These are phyloP conservation scores for Bungarus multicinctus DNA, from an alignment of 2,113 vertebrate genomes.

Conservation along the genomic window DNA sequence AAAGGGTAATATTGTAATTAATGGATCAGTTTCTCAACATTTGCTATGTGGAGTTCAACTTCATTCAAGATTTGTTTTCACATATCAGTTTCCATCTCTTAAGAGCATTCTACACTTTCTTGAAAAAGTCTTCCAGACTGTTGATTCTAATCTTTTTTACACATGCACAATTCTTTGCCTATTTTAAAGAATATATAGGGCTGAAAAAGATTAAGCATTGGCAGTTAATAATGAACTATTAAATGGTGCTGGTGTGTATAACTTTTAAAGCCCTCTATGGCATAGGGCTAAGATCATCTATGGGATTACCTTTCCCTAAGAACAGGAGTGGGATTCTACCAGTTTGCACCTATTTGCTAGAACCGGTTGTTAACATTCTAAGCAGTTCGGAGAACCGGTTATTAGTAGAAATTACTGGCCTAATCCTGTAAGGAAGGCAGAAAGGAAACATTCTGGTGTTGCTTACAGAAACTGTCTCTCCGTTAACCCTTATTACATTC, in stretches of 20 bases:
- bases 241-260: constrained; percentile 23
- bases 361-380: too few relatives aligned
- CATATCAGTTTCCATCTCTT: constrained; percentile 36
- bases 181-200: constrained; percentile 45
- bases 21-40: constrained; percentile 63
- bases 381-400: too few relatives aligned
- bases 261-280: not conserved
- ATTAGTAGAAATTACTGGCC: too few relatives aligned
- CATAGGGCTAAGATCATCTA: not conserved
- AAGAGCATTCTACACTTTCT: constrained; percentile 58
- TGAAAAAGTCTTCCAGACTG: constrained; percentile 55
- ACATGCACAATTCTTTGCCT: constrained; percentile 41
- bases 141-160: constrained; percentile 39
- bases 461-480: too few relatives aligned
- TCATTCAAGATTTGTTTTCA: constrained; percentile 59
- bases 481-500: too few relatives aligned
- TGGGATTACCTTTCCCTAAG: not conserved
- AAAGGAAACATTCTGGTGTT: too few relatives aligned
- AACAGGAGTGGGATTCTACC: too few relatives aligned
- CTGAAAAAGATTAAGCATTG: constrained; percentile 53
- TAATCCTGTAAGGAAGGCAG: too few relatives aligned
- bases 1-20: constrained; percentile 70
- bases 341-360: too few relatives aligned
- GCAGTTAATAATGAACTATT: constrained; percentile 50
- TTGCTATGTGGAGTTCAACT: constrained; percentile 64